These are phyloP conservation scores for Hyperopisus bebe DNA, from an alignment of 2,113 vertebrate species.

Conservation along the genomic window DNA sequence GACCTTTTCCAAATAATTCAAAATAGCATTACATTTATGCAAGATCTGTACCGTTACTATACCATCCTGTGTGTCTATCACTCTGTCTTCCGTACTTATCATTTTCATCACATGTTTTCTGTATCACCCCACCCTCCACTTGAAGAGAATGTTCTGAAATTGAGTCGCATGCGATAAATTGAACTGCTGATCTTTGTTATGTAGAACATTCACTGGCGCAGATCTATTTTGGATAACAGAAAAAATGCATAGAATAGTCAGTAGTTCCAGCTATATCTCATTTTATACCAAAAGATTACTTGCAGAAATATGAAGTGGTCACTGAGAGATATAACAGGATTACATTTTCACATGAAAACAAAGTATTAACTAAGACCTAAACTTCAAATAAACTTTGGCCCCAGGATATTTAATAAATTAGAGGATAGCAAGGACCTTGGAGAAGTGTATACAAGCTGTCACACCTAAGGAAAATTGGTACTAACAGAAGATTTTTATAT, in stretches of 20 bases:
- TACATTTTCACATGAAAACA: not conserved
- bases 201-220: not conserved
- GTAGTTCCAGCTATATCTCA: not conserved
- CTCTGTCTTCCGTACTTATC: not conserved
- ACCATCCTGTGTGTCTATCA: not conserved
- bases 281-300: not conserved
- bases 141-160: not conserved
- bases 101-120: not conserved
- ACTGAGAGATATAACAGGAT: not conserved
- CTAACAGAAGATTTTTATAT: not conserved
- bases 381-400: not conserved
- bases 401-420: not conserved
- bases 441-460: not conserved
- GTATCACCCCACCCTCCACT: not conserved
- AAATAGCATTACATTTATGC: not conserved
- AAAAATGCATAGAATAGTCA: not conserved
- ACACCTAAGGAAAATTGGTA: not conserved
- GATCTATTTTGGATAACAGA: not conserved
- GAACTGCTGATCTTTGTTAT: not conserved
- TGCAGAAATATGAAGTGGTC: not conserved
- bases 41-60: not conserved
- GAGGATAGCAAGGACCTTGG: not conserved
- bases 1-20: not conserved
- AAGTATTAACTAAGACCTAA: not conserved
- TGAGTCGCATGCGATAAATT: not conserved